Evolutionary conservation across 2,888 invertebrate genomes (phyloP).

Genomic region (Mesorhabditis belari): DNA sequence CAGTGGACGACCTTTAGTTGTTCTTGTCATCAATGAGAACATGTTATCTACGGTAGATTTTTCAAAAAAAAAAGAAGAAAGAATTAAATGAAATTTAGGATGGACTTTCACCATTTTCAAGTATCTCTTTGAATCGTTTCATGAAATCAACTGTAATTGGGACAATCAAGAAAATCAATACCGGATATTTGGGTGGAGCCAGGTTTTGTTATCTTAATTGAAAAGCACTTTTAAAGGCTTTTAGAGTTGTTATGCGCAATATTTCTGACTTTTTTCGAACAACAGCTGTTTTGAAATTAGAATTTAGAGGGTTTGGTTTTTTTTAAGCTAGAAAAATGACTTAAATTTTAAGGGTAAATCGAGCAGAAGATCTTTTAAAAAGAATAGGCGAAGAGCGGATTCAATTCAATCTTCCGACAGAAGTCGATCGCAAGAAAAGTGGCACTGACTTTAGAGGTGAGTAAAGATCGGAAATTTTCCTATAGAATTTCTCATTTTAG

Average conservation of each 20-base stretch:
- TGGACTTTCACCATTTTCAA: constrained; percentile 30
- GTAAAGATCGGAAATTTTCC: too few species aligned
- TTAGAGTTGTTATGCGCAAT: constrained; percentile 78
- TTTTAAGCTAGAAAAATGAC: neutral
- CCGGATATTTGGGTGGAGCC: constrained; percentile 97
- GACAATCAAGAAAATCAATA: constrained; percentile 93
- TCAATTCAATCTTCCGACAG: constrained; percentile 24
- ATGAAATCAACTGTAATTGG: constrained; percentile 69
- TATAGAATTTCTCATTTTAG: too few species aligned
- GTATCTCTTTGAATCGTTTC: constrained; percentile 32
- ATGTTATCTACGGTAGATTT: constrained; percentile 40
- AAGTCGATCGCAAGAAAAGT: constrained; percentile 4
- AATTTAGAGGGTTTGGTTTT: constrained; percentile 55
- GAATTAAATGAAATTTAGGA: constrained; percentile 13
- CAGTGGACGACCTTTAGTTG: constrained; percentile 88
- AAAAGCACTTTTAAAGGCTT: constrained; percentile 4
- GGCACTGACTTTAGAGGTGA: too few species aligned
- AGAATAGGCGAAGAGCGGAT: constrained; percentile 17
- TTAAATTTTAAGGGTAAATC: constrained; percentile 54
- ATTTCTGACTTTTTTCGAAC: constrained; percentile 90
- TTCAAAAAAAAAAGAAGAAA: neutral
- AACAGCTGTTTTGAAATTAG: constrained; percentile 91
- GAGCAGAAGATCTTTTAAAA: constrained; percentile 9
- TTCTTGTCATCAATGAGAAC: constrained; percentile 73
- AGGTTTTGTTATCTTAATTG: constrained; percentile 54